Evolutionary conservation across 2,888 invertebrate species (phyloP), one percentile per base, ranked within the genome.

Genomic region (Embidobia sp.): DNA sequence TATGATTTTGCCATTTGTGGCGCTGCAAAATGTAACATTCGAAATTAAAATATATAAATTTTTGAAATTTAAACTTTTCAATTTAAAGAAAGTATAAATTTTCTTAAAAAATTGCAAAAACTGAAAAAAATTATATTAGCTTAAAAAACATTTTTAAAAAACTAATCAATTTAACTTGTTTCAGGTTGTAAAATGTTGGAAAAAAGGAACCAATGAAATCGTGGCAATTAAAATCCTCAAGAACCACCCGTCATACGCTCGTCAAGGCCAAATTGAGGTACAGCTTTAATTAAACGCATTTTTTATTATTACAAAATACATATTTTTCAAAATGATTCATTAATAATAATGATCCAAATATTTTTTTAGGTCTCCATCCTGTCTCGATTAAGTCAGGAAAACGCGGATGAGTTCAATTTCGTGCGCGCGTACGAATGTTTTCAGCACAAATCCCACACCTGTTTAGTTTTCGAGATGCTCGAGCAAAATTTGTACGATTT

Each of bases 401-500:
- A 98, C 92, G 98, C 98, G 85, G 98, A 98, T 91, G 98, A 98
- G 92, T 99, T 97, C 93, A 99, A 99, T 92, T 99, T 99, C 92
- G 99, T 99, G 85, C 97, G 99, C 81, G 99, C 99, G 46, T 98
- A 97, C 91, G 99, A 99, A 91, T 99, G 99, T 92, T 99, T 99
- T 92, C 98, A 98, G 92, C 99, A 99, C 91, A 98, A 98, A 90
- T 98, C 97, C 90, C 99, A 99, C 92, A 99, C 99, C 63, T 99
- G 99, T 91, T 93, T 99, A 91, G 99, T 99, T 88, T 99, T 99
- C 90, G 99, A 99, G 92, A 99, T 99, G 98, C 94, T 99, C 85
- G 99, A 99, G 90, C 99, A 99, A 92, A 99, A 99, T 91, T 93
- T 99, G 82, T 99, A 99, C 91, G 99, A 99, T 92, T 99, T 99